Percentiles rank a stretch among this genome's conserved stretches.
These are phyloP conservation scores for Drosophila cyrtoloma DNA, from an alignment of 2,888 invertebrate species.

Conservation along the genomic window DNA sequence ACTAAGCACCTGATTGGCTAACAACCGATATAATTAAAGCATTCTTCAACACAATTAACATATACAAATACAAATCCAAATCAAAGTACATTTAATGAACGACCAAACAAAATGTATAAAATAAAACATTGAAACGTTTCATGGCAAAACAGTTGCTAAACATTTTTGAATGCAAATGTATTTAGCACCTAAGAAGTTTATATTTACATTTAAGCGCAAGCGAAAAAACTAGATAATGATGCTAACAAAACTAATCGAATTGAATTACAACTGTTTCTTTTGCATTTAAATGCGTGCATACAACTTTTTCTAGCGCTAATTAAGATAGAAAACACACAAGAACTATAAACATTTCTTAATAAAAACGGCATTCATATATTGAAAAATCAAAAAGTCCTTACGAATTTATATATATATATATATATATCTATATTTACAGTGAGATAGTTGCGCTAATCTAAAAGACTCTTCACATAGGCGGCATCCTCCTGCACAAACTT, in stretches of 20 bases:
- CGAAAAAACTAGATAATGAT: constrained; percentile 54
- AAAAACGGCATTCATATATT: constrained; percentile 70
- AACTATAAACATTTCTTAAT: constrained; percentile 66
- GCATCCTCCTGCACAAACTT: constrained; percentile 89
- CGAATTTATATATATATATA: constrained; percentile 41
- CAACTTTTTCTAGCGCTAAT: constrained; percentile 62
- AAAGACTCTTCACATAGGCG: constrained; percentile 73
- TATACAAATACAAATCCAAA: constrained; percentile 21
- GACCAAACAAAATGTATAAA: constrained; percentile 69
- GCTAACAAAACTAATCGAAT: constrained; percentile 65
- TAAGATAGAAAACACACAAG: constrained; percentile 48
- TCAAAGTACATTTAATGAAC: constrained; percentile 49
- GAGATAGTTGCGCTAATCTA: constrained; percentile 50
- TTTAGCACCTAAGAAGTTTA: constrained; percentile 74
- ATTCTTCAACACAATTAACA: constrained; percentile 37
- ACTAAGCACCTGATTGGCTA: constrained; percentile 49
- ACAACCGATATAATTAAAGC: constrained; percentile 26
- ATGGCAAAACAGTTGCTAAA: constrained; percentile 71
- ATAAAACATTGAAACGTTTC: constrained; percentile 70
- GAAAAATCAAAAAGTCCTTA: constrained; percentile 35
- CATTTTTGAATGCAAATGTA: constrained; percentile 71
- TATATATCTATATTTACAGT: constrained; percentile 51
- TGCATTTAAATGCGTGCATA: constrained; percentile 73
- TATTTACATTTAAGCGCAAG: constrained; percentile 61
- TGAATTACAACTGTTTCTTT: constrained; percentile 64